Conservation (phyloP, 2,113 vertebrate species). For the Microcebus lehilahytsara region DNA sequence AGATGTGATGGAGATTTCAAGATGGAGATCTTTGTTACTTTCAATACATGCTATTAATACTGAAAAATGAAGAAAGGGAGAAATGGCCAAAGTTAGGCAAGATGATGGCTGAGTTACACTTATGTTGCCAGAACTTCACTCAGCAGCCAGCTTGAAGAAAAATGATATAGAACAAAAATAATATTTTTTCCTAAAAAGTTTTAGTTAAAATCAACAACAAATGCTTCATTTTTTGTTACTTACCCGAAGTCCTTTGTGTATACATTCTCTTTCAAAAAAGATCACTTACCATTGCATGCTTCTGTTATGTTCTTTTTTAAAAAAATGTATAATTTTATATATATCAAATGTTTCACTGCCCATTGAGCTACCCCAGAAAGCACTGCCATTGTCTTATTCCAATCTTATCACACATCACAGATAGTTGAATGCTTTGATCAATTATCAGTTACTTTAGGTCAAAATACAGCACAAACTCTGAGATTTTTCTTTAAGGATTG, state of each 20-base stretch:
- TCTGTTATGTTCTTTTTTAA: background rate
- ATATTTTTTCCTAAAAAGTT: background rate
- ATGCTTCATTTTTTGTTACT: background rate
- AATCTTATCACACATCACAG: background rate
- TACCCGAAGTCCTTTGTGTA: background rate
- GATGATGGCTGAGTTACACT: background rate
- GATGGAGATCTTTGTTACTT: slow-evolving; percentile 25
- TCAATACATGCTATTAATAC: background rate
- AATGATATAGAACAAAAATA: background rate
- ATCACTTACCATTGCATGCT: background rate
- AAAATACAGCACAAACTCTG: background rate
- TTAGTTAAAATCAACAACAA: background rate
- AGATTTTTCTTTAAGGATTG: background rate
- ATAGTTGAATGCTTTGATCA: background rate
- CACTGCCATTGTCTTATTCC: background rate
- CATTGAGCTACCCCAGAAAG: background rate
- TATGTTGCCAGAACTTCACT: background rate
- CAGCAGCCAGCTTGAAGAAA: background rate
- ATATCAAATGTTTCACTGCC: background rate
- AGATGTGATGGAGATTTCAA: slow-evolving; percentile 37
- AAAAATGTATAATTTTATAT: background rate
- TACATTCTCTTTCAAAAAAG: slow-evolving; percentile 2
- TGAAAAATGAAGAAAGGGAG: background rate
- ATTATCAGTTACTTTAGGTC: background rate
- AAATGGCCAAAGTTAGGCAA: background rate